A percentile compares a stretch with the other conserved stretches of the same genome.
Evolutionary conservation across 2,888 invertebrate genomes (phyloP).

Genomic region (Drosophila demipolita): DNA sequence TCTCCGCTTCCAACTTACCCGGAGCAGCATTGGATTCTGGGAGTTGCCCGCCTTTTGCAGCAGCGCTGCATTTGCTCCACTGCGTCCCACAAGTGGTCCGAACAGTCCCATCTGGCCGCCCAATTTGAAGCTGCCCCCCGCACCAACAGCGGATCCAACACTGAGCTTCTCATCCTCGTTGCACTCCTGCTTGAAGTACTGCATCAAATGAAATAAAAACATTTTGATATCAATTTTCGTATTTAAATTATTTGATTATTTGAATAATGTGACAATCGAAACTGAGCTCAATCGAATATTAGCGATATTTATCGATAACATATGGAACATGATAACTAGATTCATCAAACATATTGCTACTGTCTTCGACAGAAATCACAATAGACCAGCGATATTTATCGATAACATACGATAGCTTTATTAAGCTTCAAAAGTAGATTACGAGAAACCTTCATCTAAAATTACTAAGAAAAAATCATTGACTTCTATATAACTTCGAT

Average conservation of each 20-base stretch:
- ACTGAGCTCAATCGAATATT: neutral
- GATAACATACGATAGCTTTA: neutral
- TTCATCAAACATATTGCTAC: neutral
- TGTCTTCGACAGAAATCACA: no score
- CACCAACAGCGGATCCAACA: constrained; percentile 37
- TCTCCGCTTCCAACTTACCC: constrained; percentile 85
- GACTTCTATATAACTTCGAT: neutral
- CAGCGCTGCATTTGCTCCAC: constrained; percentile 49
- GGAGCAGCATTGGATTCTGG: constrained; percentile 88
- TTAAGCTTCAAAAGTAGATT: neutral
- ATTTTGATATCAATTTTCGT: neutral
- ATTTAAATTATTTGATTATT: neutral
- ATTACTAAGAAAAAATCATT: neutral
- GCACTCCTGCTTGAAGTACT: constrained; percentile 82
- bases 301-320: neutral
- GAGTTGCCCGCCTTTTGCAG: constrained; percentile 82
- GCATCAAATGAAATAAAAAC: neutral
- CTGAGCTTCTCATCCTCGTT: constrained; percentile 83
- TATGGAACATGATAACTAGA: neutral
- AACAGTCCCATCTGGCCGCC: constrained; percentile 59
- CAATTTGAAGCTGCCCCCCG: constrained; percentile 71
- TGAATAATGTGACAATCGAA: neutral
- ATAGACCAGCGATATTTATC: no score
- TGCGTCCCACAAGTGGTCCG: constrained; percentile 42
- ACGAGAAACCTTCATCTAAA: neutral